Evolutionary conservation across 1,140 invertebrate genomes (phyloP).

Genomic region (Achatina immaculata): DNA sequence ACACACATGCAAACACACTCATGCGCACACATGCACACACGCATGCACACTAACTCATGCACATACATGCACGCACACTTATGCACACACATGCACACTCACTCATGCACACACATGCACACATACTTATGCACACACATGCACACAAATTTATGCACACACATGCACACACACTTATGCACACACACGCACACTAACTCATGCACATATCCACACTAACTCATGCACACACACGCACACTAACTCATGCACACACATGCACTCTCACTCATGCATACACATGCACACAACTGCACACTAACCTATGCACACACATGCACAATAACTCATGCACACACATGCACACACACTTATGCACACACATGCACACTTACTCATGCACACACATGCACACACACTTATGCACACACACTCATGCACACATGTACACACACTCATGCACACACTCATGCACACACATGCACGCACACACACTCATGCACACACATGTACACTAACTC

Average conservation of each 20-base stretch:
- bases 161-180: no score
- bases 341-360: no score
- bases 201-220: neutral
- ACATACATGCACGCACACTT: neutral
- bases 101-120: neutral
- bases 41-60: neutral
- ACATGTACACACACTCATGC: no score
- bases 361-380: no score
- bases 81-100: neutral
- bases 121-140: neutral
- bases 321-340: no score
- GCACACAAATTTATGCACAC: no score
- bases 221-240: conserved; percentile 10
- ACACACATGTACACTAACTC: neutral
- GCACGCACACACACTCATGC: neutral
- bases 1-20: no score
- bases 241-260: neutral
- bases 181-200: neutral
- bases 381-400: neutral
- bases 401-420: neutral
- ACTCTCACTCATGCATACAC: neutral
- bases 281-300: no score
- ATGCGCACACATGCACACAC: no score
- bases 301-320: no score
- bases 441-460: neutral